A percentile compares a stretch with the other conserved stretches of the same genome.
Evolutionary conservation across 2,797 vertebrate species (phyloP).

Genomic region (Discoglossus pictus): DNA sequence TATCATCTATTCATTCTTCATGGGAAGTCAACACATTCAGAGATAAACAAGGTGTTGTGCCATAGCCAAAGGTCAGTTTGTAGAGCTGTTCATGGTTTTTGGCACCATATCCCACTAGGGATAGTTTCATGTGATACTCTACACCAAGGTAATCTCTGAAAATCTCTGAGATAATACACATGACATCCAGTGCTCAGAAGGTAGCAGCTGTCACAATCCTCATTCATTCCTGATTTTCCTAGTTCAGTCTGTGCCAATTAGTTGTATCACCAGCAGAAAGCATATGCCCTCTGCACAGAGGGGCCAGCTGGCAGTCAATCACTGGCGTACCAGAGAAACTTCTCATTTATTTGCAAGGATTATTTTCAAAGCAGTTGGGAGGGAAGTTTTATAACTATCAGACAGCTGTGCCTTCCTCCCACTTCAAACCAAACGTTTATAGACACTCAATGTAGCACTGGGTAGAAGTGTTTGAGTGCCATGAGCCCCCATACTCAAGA

Average conservation of each 20-base stretch:
- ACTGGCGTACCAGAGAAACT: background rate
- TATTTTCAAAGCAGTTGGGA: background rate
- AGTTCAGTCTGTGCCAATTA: background rate
- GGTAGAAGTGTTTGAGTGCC: too few relatives aligned
- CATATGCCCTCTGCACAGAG: background rate
- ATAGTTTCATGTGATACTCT: constrained; percentile 16
- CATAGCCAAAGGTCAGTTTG: constrained; percentile 7
- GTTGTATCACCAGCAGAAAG: background rate
- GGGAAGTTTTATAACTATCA: background rate
- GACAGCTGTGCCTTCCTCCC: constrained; percentile 1
- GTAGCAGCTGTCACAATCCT: constrained; percentile 33
- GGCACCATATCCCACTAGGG: constrained; percentile 4
- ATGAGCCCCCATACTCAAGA: too few relatives aligned
- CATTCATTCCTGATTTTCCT: constrained; percentile 36
- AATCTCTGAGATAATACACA: constrained; percentile 28
- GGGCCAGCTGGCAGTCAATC: background rate
- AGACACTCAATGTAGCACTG: too few relatives aligned
- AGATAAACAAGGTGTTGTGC: background rate
- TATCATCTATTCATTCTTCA: too few relatives aligned
- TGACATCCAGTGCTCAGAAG: constrained; percentile 1
- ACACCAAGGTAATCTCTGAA: constrained; percentile 34
- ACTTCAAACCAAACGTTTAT: too few relatives aligned
- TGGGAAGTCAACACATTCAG: too few relatives aligned
- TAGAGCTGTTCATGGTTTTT: background rate
- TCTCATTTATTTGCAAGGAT: background rate